Evolutionary conservation across 1,140 invertebrate genomes (phyloP).

Genomic region (Mizuhopecten yessoensis): DNA sequence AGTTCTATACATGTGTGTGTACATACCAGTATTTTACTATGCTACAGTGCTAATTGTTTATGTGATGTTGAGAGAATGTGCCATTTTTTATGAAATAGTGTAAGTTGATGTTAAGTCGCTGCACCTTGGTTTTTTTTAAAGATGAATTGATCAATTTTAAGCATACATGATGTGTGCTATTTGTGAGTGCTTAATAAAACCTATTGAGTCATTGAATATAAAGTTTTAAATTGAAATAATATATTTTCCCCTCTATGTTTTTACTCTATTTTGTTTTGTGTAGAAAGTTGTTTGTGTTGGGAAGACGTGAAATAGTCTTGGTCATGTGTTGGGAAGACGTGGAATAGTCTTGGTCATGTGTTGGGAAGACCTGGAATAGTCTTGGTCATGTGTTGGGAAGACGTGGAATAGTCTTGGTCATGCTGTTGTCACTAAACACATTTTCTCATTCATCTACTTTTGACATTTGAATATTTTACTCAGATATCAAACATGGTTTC

Average conservation of each 20-base stretch:
- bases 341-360: not conserved
- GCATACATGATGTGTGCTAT: not conserved
- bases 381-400: not conserved
- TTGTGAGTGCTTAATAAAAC: slow-evolving; percentile 5
- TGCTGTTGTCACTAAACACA: not conserved
- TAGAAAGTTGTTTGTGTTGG: not conserved
- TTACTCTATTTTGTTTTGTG: not conserved
- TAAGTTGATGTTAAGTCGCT: not conserved
- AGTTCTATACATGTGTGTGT: not conserved
- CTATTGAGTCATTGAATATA: not conserved
- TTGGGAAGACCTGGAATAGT: not conserved
- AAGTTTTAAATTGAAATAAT: not conserved
- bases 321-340: not conserved
- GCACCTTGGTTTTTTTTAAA: not conserved
- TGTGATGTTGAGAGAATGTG: slow-evolving; percentile 12
- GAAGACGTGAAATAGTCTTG: not conserved
- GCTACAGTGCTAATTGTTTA: slow-evolving; percentile 29
- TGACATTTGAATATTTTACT: too few relatives aligned
- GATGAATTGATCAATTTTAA: not conserved
- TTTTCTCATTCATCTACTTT: too few relatives aligned
- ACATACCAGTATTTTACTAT: not conserved
- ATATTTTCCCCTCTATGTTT: not conserved
- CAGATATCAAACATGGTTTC: too few relatives aligned
- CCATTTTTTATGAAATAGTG: not conserved
- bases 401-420: not conserved